A percentile compares a stretch with the other conserved stretches of the same genome.
phyloP scores from a whole-genome alignment of 2,888 invertebrate genomes.

The Oligia fasciuncula region DNA sequence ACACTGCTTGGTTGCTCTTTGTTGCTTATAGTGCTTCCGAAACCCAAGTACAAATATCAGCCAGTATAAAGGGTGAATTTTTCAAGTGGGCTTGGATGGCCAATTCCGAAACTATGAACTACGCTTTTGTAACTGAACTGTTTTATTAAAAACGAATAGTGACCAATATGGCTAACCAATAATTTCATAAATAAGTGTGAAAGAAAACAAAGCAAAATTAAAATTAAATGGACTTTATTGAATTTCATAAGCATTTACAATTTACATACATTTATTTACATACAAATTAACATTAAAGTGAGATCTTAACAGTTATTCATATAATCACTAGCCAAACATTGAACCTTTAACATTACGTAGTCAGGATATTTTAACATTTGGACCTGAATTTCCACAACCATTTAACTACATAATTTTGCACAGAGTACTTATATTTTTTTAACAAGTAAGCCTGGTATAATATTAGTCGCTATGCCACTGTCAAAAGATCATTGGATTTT shows the following conservation, averaged over 20 bases:
- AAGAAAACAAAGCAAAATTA: background rate
- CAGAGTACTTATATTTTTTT: conserved; percentile 8
- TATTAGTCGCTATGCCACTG: background rate
- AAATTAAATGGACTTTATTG: conserved; percentile 58
- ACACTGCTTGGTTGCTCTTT: background rate
- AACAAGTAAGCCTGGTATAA: background rate
- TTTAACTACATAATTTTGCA: conserved; percentile 40
- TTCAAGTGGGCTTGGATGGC: no score
- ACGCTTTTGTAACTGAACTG: background rate
- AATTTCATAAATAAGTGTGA: background rate
- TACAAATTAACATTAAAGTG: conserved; percentile 60
- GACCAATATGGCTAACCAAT: background rate
- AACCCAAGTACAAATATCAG: background rate
- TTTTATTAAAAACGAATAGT: background rate
- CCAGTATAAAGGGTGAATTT: no score
- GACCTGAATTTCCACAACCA: conserved; percentile 66
- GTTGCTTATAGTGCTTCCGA: background rate
- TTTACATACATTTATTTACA: conserved; percentile 34
- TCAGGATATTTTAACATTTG: conserved; percentile 56
- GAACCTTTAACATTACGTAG: conserved; percentile 43
- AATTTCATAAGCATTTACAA: conserved; percentile 52
- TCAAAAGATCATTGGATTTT: background rate
- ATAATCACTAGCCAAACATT: conserved; percentile 65
- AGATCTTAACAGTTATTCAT: conserved; percentile 61
- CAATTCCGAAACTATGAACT: no score